Conservation (phyloP, 2,113 vertebrate genomes). For the Emberiza fucata region DNA sequence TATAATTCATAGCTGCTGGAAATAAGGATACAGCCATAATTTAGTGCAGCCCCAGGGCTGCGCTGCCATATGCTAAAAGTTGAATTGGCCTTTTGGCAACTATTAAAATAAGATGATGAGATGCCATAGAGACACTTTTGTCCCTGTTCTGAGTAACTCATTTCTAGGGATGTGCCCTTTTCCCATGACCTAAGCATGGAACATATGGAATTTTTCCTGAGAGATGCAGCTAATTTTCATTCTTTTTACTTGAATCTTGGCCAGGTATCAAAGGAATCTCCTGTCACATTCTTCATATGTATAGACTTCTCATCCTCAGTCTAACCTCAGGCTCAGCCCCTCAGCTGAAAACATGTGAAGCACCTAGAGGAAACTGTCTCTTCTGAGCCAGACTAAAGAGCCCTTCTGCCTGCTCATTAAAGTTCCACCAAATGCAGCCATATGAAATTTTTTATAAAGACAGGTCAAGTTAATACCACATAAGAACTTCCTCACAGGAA, state of each 20-base stretch:
- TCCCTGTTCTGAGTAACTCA: background rate
- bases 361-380: background rate
- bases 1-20: background rate
- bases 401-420: background rate
- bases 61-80: background rate
- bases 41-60: background rate
- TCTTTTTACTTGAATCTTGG: background rate
- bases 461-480: background rate
- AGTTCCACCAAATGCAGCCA: background rate
- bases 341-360: background rate
- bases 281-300: background rate
- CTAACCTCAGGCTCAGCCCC: background rate
- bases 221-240: background rate
- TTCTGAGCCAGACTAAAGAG: background rate
- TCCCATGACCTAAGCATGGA: background rate
- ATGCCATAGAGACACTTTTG: background rate
- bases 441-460: background rate
- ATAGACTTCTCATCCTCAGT: background rate
- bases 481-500: background rate
- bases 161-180: background rate
- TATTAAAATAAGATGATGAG: background rate
- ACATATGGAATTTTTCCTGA: background rate
- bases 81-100: background rate
- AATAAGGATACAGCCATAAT: background rate
- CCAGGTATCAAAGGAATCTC: background rate